Evolutionary conservation across 2,888 invertebrate genomes (phyloP), one percentile per base, ranked within the genome.

Genomic region (Chorisops tibialis): DNA sequence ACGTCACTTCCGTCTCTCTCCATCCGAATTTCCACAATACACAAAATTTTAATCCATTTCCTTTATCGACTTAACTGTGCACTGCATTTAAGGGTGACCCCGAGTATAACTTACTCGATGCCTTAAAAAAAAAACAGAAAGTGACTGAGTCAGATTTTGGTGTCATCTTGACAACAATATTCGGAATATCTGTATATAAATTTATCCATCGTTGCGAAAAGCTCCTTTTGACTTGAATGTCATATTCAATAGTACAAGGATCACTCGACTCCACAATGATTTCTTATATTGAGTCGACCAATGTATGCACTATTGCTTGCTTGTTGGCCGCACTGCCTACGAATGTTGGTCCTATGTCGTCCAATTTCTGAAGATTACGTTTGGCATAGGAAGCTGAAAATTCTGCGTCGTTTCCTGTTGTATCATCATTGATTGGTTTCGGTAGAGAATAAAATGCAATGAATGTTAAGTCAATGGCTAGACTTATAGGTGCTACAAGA

Each of bases 271-370:
- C 69, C 5, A 72, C 70, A 3, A 68, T 66, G 2, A 75, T 51
- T 14, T 70, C 71, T 11, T 71, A 67, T 35, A 75, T 66, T 9
- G 63, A 64, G 18, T 68, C 62, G 39, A 65, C 72, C 62, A 70
- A 74, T 77, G 81, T 82, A 65, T 81, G 77, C 1, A 85, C 80
- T 2, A 85, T 81, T 1, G 79, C 71, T 16, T 84, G 79, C 77
- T 91, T 90, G 75, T 89, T 90, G 67, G 83, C 86, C 45, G 82
- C 79, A 70, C 89, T 88, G 24, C 91, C 91, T 38, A 85, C 83
- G 3, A 87, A 83, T 67, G 87, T 79, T 0, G 88, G 87, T 0
- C 91, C 91, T 49, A 88, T 75, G 14, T 80, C 80, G 1, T 87
- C 84, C 22, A 91, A 74, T 56, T 82, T 79, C 22, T 81, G 76